Conservation (phyloP, 2,113 vertebrate genomes). For the Parus major region DNA sequence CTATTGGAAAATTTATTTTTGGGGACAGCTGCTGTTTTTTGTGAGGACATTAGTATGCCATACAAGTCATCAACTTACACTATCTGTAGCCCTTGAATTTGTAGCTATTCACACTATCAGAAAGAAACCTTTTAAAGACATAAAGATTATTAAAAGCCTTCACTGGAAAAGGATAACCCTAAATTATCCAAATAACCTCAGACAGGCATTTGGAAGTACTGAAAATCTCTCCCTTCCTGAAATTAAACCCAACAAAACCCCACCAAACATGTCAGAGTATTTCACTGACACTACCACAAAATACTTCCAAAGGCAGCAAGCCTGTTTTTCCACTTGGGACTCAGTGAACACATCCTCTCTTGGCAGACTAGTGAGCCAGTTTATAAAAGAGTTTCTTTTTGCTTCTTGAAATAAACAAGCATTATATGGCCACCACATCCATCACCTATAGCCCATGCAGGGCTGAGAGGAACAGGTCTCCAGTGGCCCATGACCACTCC, state of each 20-base stretch:
- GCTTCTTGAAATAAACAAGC: not conserved
- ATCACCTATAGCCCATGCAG: not conserved
- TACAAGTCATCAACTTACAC: rapidly evolving
- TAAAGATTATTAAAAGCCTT: not conserved
- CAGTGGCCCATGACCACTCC: not conserved
- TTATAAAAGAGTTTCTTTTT: not conserved
- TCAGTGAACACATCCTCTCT: not conserved
- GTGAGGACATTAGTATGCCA: rapidly evolving
- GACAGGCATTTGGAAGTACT: not conserved
- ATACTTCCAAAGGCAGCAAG: not conserved
- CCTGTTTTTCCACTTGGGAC: not conserved
- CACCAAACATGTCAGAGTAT: not conserved
- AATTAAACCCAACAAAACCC: not conserved
- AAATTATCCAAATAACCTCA: not conserved
- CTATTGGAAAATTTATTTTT: not conserved
- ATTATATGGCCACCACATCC: not conserved
- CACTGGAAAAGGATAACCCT: not conserved
- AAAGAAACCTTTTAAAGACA: not conserved
- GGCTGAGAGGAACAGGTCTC: not conserved
- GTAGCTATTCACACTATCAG: not conserved
- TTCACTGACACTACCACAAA: not conserved
- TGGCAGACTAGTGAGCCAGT: not conserved
- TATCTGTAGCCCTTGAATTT: not conserved
- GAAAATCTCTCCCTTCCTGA: not conserved
- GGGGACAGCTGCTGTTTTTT: not conserved